Base-by-base conservation (phyloP, 2,888 invertebrate genomes). In the Spodoptera exigua region DNA sequence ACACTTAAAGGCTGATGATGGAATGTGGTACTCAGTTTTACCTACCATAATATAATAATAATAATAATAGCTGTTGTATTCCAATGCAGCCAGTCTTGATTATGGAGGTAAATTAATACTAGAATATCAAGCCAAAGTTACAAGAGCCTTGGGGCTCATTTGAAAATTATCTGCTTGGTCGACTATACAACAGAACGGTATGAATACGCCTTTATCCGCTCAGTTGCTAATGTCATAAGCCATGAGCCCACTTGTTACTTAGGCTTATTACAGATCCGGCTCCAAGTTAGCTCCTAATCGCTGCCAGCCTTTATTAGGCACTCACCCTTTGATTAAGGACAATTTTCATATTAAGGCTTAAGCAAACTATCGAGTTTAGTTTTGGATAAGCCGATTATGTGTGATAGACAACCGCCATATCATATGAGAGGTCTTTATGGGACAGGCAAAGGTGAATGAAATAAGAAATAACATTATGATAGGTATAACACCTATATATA, bases 201-300 rank as follows among this genome's bases (percentile, higher is more conserved):
- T 40, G 35, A 3, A 39, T 12, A 46, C 44, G 10, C 18, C 67
- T 35, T 70, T 71, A 61, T 7, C 5, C 11, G 4, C 10, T 18
- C 12, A 39, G 56, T 37, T 43, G 62, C 35, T 57, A 63, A 73
- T 36, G 51, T 71, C 52, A 63, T 62, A 72, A 68, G 68, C 63
- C 46, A 45, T 49, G 43, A 44, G 46, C 13, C 37, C 54, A 54
- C 59, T 73, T 54, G 53, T 60, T 73, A 73, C 53, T 59, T 48
- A 60, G 51, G 51, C 69, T 60, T 68, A 68, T 73, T 73, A 72
- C 45, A 40, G 62, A 53, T 59, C 45, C 58, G 34, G 55, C 32
- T 13, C 16, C 43, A 34, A 37, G 35, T 72, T 48, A 57, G 49
- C 40, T 36, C 56, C 57, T 62, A 71, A 73, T 54, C 54, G 56